These are phyloP conservation scores for Muscidifurax raptorellus DNA, from an alignment of 1,140 invertebrate genomes.

Conservation along the genomic window DNA sequence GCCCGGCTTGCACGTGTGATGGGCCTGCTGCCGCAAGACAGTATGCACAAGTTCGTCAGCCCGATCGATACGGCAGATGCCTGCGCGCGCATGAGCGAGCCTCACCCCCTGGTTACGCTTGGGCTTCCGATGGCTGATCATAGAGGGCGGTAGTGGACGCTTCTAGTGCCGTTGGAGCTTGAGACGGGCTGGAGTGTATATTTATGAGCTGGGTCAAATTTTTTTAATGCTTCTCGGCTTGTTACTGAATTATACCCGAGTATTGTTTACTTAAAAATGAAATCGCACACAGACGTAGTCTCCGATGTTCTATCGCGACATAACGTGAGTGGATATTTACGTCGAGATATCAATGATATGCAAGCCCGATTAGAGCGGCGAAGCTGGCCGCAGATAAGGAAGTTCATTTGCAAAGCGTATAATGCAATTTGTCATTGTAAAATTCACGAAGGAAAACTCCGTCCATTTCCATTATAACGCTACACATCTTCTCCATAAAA, in stretches of 20 bases:
- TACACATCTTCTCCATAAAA: not conserved
- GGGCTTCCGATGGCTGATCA: conserved; percentile 55
- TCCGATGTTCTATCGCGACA: no score
- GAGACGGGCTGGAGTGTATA: not conserved
- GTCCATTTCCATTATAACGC: not conserved
- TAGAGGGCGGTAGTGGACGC: conserved; percentile 63
- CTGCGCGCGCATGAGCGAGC: conserved; percentile 69
- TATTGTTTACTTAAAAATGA: no score
- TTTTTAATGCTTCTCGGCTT: not conserved
- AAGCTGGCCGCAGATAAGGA: conserved; percentile 33
- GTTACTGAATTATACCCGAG: no score
- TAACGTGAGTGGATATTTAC: not conserved
- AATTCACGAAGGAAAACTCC: not conserved
- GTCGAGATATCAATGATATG: conserved; percentile 26
- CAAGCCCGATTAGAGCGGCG: conserved; percentile 18
- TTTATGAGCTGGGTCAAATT: not conserved
- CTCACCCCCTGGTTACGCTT: not conserved
- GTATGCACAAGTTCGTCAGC: conserved; percentile 21
- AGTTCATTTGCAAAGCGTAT: not conserved
- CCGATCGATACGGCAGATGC: conserved; percentile 74
- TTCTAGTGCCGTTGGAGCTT: conserved; percentile 50
- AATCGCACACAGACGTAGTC: no score
- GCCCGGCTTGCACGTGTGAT: conserved; percentile 43
- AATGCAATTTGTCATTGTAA: not conserved
- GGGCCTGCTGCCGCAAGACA: conserved; percentile 45